Evolutionary conservation across 1,140 invertebrate genomes (phyloP), one percentile per base, ranked within the genome.

Genomic region (Drosophila rhopaloa): DNA sequence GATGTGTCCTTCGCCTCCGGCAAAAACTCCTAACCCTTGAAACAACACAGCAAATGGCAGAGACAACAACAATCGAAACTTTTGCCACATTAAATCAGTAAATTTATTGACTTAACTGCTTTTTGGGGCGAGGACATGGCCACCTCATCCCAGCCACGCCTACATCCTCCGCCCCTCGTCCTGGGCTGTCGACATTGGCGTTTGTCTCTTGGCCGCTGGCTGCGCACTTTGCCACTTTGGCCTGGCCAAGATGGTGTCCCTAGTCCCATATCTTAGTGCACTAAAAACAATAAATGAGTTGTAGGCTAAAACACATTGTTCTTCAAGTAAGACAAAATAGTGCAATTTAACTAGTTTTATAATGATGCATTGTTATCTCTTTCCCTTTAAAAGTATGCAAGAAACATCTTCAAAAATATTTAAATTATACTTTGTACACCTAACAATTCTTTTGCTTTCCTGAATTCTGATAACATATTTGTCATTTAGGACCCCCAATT

Each of bases 61-160:
- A 44, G 72, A 76, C 60, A 80, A 89, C 76, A 78, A 72, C 68
- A 89, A 89, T 89, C 84, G 84, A 89, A 89, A 89, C 84, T 89
- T 89, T 89, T 89, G 84, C 54, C 84, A 89, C 84, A 89, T 89
- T 84, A 89, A 89, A 89, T 89, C 84, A 89, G 84, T 76, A 89
- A 89, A 84, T 89, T 89, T 89, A 89, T 89, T 89, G 84, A 89
- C 84, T 89, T 83, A 86, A 84, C 84, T 89, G 84, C 74, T 89
- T 85, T 85, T 56, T 29, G 35, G 63, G 72, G 66, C 83, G 48
- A 79, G 59, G 63, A 76, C 77, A 32, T 32, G 29, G 29, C 29
- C 29, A 5, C 27, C 47, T 80, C 59, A 44, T 59, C 58, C 35
- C 35, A 19, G 35, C 66, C 76, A 67, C 68, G 44, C 53, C 76